Conservation (phyloP, 2,113 vertebrate genomes). For the Empidonax traillii region DNA sequence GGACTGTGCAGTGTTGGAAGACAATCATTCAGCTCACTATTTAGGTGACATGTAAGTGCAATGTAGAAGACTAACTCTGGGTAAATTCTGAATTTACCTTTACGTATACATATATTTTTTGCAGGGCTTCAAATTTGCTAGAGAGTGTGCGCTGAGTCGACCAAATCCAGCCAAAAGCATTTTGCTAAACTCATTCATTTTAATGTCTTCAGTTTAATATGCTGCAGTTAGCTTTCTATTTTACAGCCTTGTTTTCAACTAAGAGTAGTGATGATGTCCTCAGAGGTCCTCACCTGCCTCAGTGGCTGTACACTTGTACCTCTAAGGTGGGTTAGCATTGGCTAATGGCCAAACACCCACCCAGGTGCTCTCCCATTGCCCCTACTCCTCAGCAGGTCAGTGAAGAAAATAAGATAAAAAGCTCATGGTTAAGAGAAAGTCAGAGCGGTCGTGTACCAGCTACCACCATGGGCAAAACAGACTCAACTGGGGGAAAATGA, state of each 20-base stretch:
- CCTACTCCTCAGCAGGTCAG: background rate
- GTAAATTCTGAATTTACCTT: background rate
- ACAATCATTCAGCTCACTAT: background rate
- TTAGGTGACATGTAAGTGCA: background rate
- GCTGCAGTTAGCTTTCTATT: background rate
- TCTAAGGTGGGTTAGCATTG: background rate
- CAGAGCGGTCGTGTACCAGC: background rate
- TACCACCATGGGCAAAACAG: background rate
- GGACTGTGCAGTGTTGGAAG: background rate
- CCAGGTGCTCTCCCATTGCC: accelerated
- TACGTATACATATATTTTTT: background rate
- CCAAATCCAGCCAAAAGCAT: background rate
- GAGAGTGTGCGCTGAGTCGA: background rate
- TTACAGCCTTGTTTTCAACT: background rate
- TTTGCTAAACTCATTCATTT: background rate
- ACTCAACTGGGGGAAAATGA: background rate
- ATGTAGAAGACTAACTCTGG: background rate
- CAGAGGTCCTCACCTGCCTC: background rate
- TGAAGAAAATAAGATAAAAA: background rate
- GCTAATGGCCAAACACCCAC: background rate
- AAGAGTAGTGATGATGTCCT: background rate
- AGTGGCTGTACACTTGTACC: background rate
- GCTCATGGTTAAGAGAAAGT: background rate
- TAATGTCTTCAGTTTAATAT: background rate
- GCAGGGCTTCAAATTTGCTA: background rate